phyloP scores from a whole-genome alignment of 2,888 invertebrate genomes.

The Cephus rjabovi region DNA sequence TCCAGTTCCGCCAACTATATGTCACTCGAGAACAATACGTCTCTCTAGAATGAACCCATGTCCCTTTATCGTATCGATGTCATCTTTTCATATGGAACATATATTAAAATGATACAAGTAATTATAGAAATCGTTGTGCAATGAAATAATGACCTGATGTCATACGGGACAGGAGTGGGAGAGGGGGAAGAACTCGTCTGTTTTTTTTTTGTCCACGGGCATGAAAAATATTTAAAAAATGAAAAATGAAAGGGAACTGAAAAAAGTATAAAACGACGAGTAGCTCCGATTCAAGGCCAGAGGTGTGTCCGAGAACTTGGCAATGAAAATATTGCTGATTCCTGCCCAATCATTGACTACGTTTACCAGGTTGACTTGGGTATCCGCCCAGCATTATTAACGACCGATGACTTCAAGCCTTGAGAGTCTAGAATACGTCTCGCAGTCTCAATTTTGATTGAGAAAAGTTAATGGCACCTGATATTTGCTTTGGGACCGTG shows the following conservation, averaged over 20 bases:
- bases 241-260: background rate
- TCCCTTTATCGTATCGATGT: background rate
- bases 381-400: background rate
- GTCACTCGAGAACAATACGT: background rate
- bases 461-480: background rate
- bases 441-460: background rate
- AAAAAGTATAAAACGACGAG: background rate
- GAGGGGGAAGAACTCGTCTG: too few species aligned
- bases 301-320: conserved; percentile 4
- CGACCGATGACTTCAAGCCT: background rate
- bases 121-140: background rate
- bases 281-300: background rate
- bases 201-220: too few species aligned
- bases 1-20: background rate
- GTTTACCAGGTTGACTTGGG: background rate
- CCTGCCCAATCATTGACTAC: background rate
- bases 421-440: background rate
- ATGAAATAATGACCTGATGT: background rate
- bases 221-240: background rate
- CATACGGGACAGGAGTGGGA: background rate
- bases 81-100: background rate
- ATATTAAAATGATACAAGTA: background rate
- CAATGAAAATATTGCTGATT: background rate
- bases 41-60: background rate
- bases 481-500: background rate